Evolutionary conservation across 1,140 invertebrate genomes (phyloP), one percentile per base, ranked within the genome.

Genomic region (Penaeus japonicus): DNA sequence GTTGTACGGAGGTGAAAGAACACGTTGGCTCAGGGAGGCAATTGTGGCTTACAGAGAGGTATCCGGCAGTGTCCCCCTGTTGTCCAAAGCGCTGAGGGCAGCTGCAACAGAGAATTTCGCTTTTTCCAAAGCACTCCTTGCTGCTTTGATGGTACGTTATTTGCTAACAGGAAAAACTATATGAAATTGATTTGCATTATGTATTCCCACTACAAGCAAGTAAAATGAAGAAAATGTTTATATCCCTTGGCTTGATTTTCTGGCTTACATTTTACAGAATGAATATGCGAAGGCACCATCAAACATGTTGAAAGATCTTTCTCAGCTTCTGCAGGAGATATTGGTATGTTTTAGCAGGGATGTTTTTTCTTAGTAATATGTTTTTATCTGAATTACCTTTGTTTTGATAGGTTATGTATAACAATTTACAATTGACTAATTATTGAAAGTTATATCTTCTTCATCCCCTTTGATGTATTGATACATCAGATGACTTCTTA

Each of bases 11-110:
- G 70, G 39, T 17, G 77, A 77, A 1, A 84, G 86, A 54, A 24
- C 85, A n/a, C 88, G 86, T 24, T 90, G 90, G 90, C 59, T 91
- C 39, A 77, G 81, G 15, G 89, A 90, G 35, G 89, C 89, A 27
- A 84, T 91, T 10, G 54, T 89, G 53, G 90, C 90, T 1, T 89
- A 90, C 80, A 84, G 90, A 32, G 90, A 91, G 55, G 70, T 90
- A 17, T 79, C 79, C 10, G 86, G 89, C 24, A 83, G 73, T 53
- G 88, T 90, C 24, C 88, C 89, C n/a, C 81, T 83, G 81, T 59
- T 91, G 75, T 89, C 90, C 10, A n/a, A 79, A 32, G 83, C 88
- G 47, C 75, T 91, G 10, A 89, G 55, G 65, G 53, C 17, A 53
- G 82, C 82, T 27, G 59, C 81, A 32, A 84, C 24, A 4, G 80